phyloP scores from a whole-genome alignment of 1,140 invertebrate genomes.

The Homalodisca vitripennis region DNA sequence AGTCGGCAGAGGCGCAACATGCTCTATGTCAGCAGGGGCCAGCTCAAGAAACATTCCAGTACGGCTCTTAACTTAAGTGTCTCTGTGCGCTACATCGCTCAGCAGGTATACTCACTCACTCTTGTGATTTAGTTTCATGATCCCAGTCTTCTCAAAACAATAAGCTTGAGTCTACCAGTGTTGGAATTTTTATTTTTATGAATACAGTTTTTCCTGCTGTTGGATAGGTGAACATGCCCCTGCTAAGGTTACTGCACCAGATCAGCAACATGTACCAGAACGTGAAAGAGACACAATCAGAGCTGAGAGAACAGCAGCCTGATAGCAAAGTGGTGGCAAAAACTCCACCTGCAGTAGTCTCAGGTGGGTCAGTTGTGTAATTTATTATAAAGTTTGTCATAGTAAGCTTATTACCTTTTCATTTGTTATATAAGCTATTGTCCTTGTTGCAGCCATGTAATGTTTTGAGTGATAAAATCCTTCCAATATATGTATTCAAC shows the following conservation, averaged over 20 bases:
- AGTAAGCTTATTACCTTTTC: too few species aligned
- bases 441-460: too few species aligned
- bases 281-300: conserved; percentile 90
- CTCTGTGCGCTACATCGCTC: conserved; percentile 82
- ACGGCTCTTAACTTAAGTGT: conserved; percentile 86
- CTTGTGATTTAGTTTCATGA: background rate
- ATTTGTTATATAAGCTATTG: too few species aligned
- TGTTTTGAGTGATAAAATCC: too few species aligned
- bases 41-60: conserved; percentile 86
- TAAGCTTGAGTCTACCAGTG: background rate
- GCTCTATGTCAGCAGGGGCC: conserved; percentile 79
- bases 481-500: too few species aligned
- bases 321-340: conserved; percentile 33
- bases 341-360: conserved; percentile 35
- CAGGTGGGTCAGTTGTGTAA: background rate
- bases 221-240: conserved; percentile 85
- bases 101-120: conserved; percentile 69
- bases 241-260: conserved; percentile 90
- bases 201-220: too few species aligned
- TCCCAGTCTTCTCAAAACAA: background rate
- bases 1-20: conserved; percentile 77
- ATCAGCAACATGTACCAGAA: conserved; percentile 98
- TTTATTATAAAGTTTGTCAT: background rate
- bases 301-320: conserved; percentile 72
- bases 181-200: too few species aligned